Percentiles rank a stretch among this genome's conserved stretches.
Evolutionary conservation across 2,888 invertebrate genomes (phyloP).

Genomic region (Amiota minor): DNA sequence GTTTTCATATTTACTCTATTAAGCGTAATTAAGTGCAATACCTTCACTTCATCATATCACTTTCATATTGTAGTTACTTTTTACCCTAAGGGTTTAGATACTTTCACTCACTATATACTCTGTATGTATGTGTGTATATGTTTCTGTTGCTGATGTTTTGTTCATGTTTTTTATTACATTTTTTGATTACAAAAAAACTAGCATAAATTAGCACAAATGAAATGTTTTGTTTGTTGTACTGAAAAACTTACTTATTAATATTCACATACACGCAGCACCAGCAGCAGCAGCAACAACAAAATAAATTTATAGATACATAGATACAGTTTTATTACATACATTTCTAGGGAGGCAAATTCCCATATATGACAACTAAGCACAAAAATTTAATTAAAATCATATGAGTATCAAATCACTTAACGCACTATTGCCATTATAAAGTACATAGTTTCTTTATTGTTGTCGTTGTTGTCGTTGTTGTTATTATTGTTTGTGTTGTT

Average conservation of each 20-base stretch:
- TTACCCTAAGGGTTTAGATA: conserved; percentile 24
- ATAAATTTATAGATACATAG: conserved; percentile 14
- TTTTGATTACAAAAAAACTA: conserved; percentile 50
- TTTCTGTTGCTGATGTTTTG: background rate
- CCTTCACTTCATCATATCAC: no score
- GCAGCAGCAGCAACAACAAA: conserved; percentile 40
- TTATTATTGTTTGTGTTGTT: no score
- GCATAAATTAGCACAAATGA: conserved; percentile 58
- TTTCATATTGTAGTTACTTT: no score
- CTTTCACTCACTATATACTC: conserved; percentile 5
- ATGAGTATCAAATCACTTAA: conserved; percentile 18
- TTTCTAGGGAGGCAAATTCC: background rate
- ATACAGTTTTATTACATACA: conserved; percentile 4
- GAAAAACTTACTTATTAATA: conserved; percentile 51
- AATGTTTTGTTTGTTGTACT: conserved; percentile 43
- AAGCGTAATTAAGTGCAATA: conserved; percentile 56
- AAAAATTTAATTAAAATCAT: conserved; percentile 26
- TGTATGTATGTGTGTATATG: conserved; percentile 25
- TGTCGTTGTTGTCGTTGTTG: background rate
- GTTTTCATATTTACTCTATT: conserved; percentile 63
- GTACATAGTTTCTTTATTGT: background rate
- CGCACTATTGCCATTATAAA: conserved; percentile 14
- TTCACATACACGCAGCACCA: conserved; percentile 49
- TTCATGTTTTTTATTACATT: background rate
- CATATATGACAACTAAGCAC: background rate